Percentiles rank a stretch among this genome's conserved stretches.
Evolutionary conservation across 1,140 invertebrate genomes (phyloP).

Genomic region (Drosophila sp.): DNA sequence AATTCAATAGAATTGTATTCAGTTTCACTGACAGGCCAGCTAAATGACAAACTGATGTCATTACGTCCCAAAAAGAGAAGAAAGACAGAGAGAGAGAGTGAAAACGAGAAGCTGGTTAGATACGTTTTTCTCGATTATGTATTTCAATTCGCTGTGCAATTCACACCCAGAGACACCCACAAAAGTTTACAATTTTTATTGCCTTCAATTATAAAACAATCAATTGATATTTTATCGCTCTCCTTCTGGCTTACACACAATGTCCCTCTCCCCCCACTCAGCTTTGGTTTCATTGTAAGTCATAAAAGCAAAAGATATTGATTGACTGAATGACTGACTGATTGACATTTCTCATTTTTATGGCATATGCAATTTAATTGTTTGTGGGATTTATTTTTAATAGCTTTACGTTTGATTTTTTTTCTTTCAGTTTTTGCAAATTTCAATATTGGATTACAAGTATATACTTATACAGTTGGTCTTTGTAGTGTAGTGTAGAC

Average conservation of each 20-base stretch:
- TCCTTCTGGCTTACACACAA: constrained; percentile 14
- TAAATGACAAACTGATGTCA: constrained; percentile 62
- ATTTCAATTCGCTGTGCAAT: constrained; percentile 11
- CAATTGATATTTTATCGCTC: constrained; percentile 68
- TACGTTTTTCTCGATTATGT: constrained; percentile 5
- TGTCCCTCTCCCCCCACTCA: neutral
- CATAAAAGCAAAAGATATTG: constrained; percentile 15
- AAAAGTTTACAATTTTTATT: constrained; percentile 61
- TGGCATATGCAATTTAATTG: constrained; percentile 6
- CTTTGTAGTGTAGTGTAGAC: constrained; percentile 37
- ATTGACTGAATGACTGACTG: neutral
- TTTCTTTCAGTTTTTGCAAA: neutral
- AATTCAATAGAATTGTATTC: constrained; percentile 61
- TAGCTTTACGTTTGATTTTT: neutral
- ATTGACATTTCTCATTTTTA: constrained; percentile 4
- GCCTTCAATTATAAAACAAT: constrained; percentile 74
- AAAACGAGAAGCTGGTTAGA: neutral
- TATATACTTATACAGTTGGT: neutral
- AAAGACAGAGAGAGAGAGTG: neutral
- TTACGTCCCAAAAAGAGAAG: constrained; percentile 34
- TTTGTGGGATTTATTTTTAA: constrained; percentile 25
- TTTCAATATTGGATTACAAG: neutral
- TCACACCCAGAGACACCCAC: constrained; percentile 54
- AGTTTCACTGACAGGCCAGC: constrained; percentile 32
- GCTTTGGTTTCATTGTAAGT: constrained; percentile 23